Base-by-base conservation (phyloP, 2,113 vertebrate species). In the Alaudala cheleensis region DNA sequence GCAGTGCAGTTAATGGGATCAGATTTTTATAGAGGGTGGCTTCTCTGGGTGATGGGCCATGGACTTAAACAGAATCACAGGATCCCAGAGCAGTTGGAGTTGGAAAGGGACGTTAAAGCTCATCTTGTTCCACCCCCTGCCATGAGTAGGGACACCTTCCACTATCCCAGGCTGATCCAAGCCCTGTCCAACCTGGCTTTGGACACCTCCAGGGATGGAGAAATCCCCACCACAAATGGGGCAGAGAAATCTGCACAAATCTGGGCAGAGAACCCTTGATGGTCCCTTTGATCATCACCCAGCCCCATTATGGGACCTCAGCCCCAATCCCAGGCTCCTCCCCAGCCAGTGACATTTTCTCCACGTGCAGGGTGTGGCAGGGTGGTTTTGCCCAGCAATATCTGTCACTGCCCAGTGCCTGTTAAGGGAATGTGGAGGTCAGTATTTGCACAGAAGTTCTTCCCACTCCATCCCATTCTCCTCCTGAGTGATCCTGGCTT, bases 251-350 rank as follows among this genome's bases (percentile, higher is more conserved):
- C 66, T 12, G 4, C 17, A 42, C 12, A 51, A 0, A 24, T 53
- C 28, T 31, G 24, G 44, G 15, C 20, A 60, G 16, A 81, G 37
- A 76, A 25, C 12, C 37, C 42, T n/a, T 37, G 31, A 65, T 25
- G 66, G 24, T 11, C 28, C 33, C 12, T 60, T 67, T 25, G 67
- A 33, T 31, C 39, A 51, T 57, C 56, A 40, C 26, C 4, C 37
- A 49, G 18, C 14, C 8, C 0, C 0, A 3, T 62, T 39, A 4
- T 5, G 21, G 45, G n/a, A 45, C 31, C 25, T 74, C 47, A 44
- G 18, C 42, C 47, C 14, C 4, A 31, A 62, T n/a, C 8, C 14
- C 2, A 1, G 40, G 31, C 5, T 81, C 40, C 18, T 57, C 31
- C 53, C 16, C 12, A 62, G 40, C 10, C 25, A n/a, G 14, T 8